Conservation (phyloP, 2,113 vertebrate genomes). For the Pachycephala philippinensis region DNA sequence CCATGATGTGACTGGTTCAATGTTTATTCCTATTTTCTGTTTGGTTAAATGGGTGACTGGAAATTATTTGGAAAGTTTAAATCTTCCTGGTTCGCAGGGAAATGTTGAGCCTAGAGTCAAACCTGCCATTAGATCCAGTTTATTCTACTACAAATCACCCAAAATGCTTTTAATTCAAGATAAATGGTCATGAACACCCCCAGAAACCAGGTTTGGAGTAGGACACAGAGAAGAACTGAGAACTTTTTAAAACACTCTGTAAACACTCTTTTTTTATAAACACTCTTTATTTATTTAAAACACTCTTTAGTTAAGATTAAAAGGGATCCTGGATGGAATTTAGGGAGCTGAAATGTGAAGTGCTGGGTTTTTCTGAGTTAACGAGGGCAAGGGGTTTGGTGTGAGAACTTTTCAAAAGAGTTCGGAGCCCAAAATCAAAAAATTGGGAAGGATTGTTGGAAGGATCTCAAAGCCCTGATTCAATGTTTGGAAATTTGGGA, state of each 20-base stretch:
- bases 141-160: background rate
- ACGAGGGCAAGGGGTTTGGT: background rate
- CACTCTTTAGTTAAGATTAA: background rate
- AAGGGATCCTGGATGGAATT: background rate
- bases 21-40: background rate
- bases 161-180: background rate
- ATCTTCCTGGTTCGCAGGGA: background rate
- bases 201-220: background rate
- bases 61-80: background rate
- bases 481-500: background rate
- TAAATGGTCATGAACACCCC: background rate
- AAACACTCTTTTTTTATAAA: background rate
- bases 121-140: background rate
- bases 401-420: background rate
- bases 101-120: background rate
- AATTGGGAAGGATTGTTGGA: fast-evolving
- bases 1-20: background rate
- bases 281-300: background rate
- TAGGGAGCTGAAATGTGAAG: background rate
- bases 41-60: background rate
- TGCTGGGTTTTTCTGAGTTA: fast-evolving
- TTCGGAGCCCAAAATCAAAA: background rate
- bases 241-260: background rate
- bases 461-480: background rate
- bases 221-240: background rate